A percentile compares a stretch with the other conserved stretches of the same genome.
Conservation (phyloP, 2,888 invertebrate species). For the Leptarthrus brevirostris region DNA sequence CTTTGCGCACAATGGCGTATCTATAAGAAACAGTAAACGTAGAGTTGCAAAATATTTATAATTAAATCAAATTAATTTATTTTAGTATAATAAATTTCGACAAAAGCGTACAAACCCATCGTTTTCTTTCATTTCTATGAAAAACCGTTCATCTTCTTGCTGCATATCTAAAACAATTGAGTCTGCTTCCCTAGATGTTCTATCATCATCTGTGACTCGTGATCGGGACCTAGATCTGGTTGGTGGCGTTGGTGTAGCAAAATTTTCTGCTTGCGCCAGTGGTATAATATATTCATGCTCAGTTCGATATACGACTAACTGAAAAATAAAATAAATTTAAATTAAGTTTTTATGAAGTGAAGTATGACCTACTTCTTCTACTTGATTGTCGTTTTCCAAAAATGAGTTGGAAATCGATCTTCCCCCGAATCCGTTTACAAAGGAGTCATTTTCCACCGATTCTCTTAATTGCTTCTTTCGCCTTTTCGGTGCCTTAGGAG, state of each 20-base stretch:
- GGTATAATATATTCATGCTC: slow-evolving; percentile 77
- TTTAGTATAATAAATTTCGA: neutral
- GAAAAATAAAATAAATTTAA: too few relatives aligned
- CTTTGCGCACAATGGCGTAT: slow-evolving; percentile 83
- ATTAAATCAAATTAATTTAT: neutral
- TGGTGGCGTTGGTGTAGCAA: slow-evolving; percentile 71
- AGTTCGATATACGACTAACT: slow-evolving; percentile 75
- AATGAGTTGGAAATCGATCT: slow-evolving; percentile 66
- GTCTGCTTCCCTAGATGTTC: slow-evolving; percentile 78
- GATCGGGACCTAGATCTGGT: slow-evolving; percentile 70
- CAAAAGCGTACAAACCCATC: slow-evolving; percentile 61
- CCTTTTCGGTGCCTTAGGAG: slow-evolving; percentile 65
- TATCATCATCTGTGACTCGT: slow-evolving; percentile 74
- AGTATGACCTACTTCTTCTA: slow-evolving; percentile 63
- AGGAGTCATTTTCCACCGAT: slow-evolving; percentile 63
- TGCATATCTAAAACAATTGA: slow-evolving; percentile 71
- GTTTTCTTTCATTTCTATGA: slow-evolving; percentile 66
- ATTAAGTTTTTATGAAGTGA: too few relatives aligned
- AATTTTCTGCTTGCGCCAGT: slow-evolving; percentile 68
- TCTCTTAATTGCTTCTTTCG: slow-evolving; percentile 62
- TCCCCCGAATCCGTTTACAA: slow-evolving; percentile 65
- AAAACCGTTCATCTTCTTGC: slow-evolving; percentile 62
- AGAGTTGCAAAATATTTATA: too few relatives aligned
- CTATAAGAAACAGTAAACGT: too few relatives aligned
- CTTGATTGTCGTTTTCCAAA: slow-evolving; percentile 61